Evolutionary conservation across 2,797 vertebrate species (phyloP).

Genomic region (Danio jaintianensis): DNA sequence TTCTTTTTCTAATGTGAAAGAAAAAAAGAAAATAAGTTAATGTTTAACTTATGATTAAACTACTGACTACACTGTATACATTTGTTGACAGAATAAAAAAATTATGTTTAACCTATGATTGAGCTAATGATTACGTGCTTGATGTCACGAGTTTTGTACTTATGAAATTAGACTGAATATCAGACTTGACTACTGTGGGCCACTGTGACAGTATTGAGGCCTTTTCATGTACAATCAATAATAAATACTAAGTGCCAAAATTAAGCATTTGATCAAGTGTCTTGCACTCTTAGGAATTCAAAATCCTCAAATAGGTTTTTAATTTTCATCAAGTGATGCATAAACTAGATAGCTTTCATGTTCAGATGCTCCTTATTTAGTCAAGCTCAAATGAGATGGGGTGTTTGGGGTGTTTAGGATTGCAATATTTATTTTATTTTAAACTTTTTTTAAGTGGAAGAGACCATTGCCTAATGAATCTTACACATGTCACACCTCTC

Average conservation of each 20-base stretch:
- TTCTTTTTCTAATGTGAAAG: background rate
- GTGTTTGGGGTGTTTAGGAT: background rate
- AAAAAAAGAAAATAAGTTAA: too few relatives aligned
- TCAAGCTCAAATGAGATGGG: background rate
- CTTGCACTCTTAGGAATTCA: background rate
- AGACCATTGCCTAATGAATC: background rate
- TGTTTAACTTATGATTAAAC: conserved; percentile 6
- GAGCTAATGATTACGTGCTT: too few relatives aligned
- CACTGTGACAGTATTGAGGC: conserved; percentile 9
- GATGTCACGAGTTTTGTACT: conserved; percentile 33
- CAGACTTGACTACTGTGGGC: conserved; percentile 11
- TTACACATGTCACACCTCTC: too few relatives aligned
- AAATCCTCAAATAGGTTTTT: background rate
- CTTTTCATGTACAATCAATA: background rate
- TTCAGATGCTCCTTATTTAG: background rate
- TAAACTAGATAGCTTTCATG: background rate
- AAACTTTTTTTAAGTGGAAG: background rate
- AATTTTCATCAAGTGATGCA: background rate
- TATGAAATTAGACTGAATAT: conserved; percentile 30
- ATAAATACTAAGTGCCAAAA: background rate
- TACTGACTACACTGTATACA: background rate
- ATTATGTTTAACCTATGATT: too few relatives aligned
- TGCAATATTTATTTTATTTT: too few relatives aligned
- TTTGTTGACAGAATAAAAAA: background rate
- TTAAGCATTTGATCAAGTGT: background rate